Evolutionary conservation across 2,888 invertebrate species (phyloP).

Genomic region (Atherix ibis): DNA sequence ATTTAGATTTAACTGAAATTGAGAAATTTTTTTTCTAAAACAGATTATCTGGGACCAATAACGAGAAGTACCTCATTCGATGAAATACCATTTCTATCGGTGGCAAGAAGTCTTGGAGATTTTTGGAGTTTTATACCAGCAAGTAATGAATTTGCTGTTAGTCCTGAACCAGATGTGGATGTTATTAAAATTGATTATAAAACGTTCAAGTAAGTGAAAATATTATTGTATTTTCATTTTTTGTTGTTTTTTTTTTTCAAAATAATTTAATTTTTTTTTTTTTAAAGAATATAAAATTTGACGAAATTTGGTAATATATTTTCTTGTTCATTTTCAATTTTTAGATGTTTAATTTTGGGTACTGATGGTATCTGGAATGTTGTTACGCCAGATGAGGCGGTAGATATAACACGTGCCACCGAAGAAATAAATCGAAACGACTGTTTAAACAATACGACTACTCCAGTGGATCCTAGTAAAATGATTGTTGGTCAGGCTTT

Average conservation of each 20-base stretch:
- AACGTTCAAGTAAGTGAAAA: slow-evolving; percentile 43
- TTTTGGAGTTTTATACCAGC: slow-evolving; percentile 94
- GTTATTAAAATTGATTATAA: slow-evolving; percentile 68
- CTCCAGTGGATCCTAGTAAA: slow-evolving; percentile 84
- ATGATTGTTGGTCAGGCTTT: slow-evolving; percentile 69
- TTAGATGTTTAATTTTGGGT: slow-evolving; percentile 79
- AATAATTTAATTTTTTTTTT: slow-evolving; percentile 16
- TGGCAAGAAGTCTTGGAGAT: slow-evolving; percentile 90
- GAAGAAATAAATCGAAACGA: slow-evolving; percentile 51
- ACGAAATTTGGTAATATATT: slow-evolving; percentile 18
- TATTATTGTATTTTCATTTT: too few species aligned
- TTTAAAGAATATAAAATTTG: too few species aligned
- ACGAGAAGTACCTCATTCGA: slow-evolving; percentile 79
- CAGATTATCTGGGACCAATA: slow-evolving; percentile 54
- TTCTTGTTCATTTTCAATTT: slow-evolving; percentile 14
- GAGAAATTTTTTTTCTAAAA: neutral
- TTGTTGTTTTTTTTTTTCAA: too few species aligned
- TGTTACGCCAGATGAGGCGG: slow-evolving; percentile 68
- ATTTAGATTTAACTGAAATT: neutral
- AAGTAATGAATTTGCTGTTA: slow-evolving; percentile 87
- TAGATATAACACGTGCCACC: slow-evolving; percentile 66
- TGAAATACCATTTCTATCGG: slow-evolving; percentile 89
- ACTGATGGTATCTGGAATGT: slow-evolving; percentile 98
- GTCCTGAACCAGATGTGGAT: slow-evolving; percentile 90
- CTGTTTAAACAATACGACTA: slow-evolving; percentile 29